These are phyloP conservation scores for Sepiola atlantica DNA, from an alignment of 2,888 invertebrate genomes.

Conservation along the genomic window DNA sequence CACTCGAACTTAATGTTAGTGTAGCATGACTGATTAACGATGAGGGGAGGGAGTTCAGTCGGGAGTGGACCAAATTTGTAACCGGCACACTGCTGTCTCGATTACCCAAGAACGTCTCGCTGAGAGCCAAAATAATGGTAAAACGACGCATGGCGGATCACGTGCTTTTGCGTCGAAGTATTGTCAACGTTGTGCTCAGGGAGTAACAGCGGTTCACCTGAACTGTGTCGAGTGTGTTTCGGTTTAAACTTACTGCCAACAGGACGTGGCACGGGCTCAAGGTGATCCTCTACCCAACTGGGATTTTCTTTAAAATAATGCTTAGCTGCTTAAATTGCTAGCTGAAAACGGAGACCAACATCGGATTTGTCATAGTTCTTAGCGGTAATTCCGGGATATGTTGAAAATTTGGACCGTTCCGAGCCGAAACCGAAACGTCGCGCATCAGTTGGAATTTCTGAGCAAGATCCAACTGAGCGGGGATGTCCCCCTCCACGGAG, in stretches of 20 bases:
- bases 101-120: not conserved
- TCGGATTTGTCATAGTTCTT: conserved; percentile 64
- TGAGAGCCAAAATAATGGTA: conserved; percentile 36
- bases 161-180: conserved; percentile 46
- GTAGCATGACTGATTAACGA: conserved; percentile 63
- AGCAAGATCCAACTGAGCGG: conserved; percentile 69
- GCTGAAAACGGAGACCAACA: conserved; percentile 62
- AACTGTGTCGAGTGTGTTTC: conserved; percentile 59
- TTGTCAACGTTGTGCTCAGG: conserved; percentile 48
- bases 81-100: conserved; percentile 10
- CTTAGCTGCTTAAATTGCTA: conserved; percentile 67
- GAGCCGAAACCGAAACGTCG: conserved; percentile 63
- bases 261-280: conserved; percentile 58
- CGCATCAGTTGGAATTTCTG: conserved; percentile 67
- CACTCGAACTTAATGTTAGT: no score
- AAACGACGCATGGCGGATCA: not conserved
- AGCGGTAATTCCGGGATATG: conserved; percentile 59
- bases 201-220: conserved; percentile 62
- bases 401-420: conserved; percentile 58
- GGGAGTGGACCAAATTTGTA: conserved; percentile 54
- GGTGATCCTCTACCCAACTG: conserved; percentile 68
- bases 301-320: conserved; percentile 67
- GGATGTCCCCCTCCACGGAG: conserved; percentile 69
- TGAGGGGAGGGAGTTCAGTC: conserved; percentile 65
- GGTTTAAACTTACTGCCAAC: conserved; percentile 57